Conservation (phyloP, 2,888 invertebrate species). For the Aleiodes testaceus region DNA sequence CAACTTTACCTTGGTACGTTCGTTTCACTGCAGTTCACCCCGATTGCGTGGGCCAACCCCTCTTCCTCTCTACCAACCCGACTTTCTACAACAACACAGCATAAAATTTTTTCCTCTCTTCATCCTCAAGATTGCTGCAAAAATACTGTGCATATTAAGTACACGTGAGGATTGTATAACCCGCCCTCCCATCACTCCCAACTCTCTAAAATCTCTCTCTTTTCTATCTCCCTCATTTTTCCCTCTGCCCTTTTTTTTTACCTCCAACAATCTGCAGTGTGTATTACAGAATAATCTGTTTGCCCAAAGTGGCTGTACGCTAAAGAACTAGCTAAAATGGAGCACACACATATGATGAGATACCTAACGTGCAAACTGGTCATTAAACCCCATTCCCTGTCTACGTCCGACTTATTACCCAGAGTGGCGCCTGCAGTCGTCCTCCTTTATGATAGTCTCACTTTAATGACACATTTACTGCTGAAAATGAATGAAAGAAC, state of each 20-base stretch:
- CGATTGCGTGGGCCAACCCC: slow-evolving; percentile 31
- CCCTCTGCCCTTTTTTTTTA: background rate
- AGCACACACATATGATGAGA: slow-evolving; percentile 26
- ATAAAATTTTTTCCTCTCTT: slow-evolving; percentile 36
- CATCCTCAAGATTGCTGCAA: slow-evolving; percentile 22
- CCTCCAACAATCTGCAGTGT: background rate
- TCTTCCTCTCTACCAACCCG: background rate
- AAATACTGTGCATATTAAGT: slow-evolving; percentile 49
- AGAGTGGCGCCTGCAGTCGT: slow-evolving; percentile 16
- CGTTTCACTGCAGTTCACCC: slow-evolving; percentile 26
- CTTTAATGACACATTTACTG: slow-evolving; percentile 1
- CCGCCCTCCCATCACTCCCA: background rate
- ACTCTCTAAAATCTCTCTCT: background rate
- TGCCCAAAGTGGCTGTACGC: slow-evolving; percentile 33
- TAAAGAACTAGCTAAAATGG: slow-evolving; percentile 38
- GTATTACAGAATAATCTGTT: slow-evolving; percentile 16
- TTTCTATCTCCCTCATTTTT: no score
- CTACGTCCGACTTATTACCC: slow-evolving; percentile 23
- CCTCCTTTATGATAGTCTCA: slow-evolving; percentile 35
- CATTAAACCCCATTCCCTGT: slow-evolving; percentile 42
- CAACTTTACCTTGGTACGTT: background rate
- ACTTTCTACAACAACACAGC: slow-evolving; percentile 21
- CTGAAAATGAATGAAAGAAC: background rate
- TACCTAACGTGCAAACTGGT: slow-evolving; percentile 43
- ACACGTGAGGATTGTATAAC: slow-evolving; percentile 49